Evolutionary conservation across 2,113 vertebrate species (phyloP).

Genomic region (Carlito syrichta): DNA sequence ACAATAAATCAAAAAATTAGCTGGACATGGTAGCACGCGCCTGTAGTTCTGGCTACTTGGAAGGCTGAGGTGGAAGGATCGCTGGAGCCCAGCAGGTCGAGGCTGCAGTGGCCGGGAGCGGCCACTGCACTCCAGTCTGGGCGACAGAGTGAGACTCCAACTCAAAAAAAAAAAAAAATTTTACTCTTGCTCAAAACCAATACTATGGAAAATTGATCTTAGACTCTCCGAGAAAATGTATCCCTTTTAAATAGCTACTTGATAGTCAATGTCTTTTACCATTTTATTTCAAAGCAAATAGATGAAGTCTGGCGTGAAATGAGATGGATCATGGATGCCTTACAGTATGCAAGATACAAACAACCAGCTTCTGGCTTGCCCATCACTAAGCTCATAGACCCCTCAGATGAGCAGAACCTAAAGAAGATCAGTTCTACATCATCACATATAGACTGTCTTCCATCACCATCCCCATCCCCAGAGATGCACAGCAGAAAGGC

Average conservation of each 20-base stretch:
- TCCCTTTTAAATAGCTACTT: neutral
- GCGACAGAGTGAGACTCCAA: too few relatives aligned
- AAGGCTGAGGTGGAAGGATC: too few relatives aligned
- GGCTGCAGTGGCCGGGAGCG: too few relatives aligned
- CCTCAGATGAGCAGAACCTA: slow-evolving; percentile 79
- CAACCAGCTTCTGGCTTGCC: slow-evolving; percentile 89
- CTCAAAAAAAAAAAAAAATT: too few relatives aligned
- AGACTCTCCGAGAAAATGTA: neutral
- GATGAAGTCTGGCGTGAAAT: slow-evolving; percentile 95
- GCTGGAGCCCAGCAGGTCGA: too few relatives aligned
- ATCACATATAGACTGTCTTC: slow-evolving; percentile 92
- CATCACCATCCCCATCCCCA: slow-evolving; percentile 91
- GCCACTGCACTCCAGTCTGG: too few relatives aligned
- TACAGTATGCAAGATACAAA: slow-evolving; percentile 95
- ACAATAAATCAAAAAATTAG: too few relatives aligned
- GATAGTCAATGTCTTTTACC: slow-evolving; percentile 33
- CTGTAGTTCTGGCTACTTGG: too few relatives aligned
- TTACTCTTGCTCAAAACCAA: slow-evolving; percentile 7
- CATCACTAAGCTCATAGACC: slow-evolving; percentile 87
- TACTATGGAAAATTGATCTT: neutral
- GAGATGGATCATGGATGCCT: slow-evolving; percentile 95
- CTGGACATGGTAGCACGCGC: too few relatives aligned
- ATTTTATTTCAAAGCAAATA: slow-evolving; percentile 87
- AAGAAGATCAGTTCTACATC: slow-evolving; percentile 94
- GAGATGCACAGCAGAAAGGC: slow-evolving; percentile 87